Evolutionary conservation across 2,113 vertebrate species (phyloP).

Genomic region (Podiceps cristatus): DNA sequence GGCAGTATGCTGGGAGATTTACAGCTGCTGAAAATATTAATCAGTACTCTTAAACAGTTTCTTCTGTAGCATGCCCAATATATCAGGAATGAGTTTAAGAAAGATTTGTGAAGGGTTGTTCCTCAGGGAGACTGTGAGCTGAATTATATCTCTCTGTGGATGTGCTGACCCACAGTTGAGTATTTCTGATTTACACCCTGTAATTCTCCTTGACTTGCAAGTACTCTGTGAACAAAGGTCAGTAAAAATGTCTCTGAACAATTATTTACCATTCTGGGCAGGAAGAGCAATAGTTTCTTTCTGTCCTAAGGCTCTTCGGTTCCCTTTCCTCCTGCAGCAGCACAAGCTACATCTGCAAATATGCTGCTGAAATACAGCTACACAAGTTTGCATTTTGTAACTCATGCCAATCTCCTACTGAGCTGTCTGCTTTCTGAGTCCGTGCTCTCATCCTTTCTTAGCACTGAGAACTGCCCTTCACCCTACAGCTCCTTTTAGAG

Average conservation of each 20-base stretch:
- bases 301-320: not conserved
- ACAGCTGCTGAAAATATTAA: slow-evolving; percentile 28
- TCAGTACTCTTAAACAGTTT: slow-evolving; percentile 6
- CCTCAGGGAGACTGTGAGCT: not conserved
- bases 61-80: not conserved
- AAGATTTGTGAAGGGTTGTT: slow-evolving; percentile 4
- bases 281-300: not conserved
- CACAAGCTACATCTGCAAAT: not conserved
- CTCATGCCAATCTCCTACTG: not conserved
- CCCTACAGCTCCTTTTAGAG: not conserved
- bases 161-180: not conserved
- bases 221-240: not conserved
- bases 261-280: not conserved
- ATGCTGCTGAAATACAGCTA: not conserved
- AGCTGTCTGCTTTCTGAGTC: not conserved
- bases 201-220: slow-evolving; percentile 39
- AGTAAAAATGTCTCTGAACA: slow-evolving; percentile 14
- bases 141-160: not conserved
- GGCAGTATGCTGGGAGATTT: not conserved
- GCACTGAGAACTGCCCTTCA: not conserved
- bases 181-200: slow-evolving; percentile 15
- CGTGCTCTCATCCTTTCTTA: not conserved
- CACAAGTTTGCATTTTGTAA: not conserved
- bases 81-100: not conserved
- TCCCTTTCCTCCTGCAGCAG: not conserved